Conservation (phyloP, 2,113 vertebrate genomes). For the Ptilorrhoa leucosticta region DNA sequence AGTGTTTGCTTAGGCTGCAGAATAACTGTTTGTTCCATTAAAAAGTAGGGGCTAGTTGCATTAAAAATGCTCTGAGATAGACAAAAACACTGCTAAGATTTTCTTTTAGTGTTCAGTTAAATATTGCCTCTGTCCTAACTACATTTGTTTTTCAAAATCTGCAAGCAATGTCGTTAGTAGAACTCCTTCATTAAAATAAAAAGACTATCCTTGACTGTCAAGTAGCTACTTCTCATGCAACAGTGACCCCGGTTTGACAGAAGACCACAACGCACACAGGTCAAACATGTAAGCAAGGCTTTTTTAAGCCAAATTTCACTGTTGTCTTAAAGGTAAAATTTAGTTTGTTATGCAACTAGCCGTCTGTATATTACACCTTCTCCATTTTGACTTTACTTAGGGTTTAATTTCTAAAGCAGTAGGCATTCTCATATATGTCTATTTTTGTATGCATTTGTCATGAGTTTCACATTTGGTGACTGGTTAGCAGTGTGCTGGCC, state of each 20-base stretch:
- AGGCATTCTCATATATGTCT: constrained; percentile 47
- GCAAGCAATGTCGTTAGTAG: constrained; percentile 66
- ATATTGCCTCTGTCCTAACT: constrained; percentile 68
- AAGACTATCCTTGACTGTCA: constrained; percentile 69
- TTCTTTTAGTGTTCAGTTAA: constrained; percentile 61
- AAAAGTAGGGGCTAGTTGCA: constrained; percentile 75
- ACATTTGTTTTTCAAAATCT: constrained; percentile 25
- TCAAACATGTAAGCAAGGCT: constrained; percentile 70
- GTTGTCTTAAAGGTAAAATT: constrained; percentile 72
- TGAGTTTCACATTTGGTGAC: constrained; percentile 80
- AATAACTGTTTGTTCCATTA: constrained; percentile 56
- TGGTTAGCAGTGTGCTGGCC: constrained; percentile 85
- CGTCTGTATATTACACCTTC: constrained; percentile 76
- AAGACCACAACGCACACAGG: constrained; percentile 72
- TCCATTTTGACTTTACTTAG: constrained; percentile 85
- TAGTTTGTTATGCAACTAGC: constrained; percentile 79
- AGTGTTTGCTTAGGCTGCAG: constrained; percentile 70
- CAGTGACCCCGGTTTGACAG: constrained; percentile 77
- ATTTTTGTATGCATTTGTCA: constrained; percentile 63
- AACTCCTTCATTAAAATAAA: constrained; percentile 76
- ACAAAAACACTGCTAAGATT: constrained; percentile 63
- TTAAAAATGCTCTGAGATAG: constrained; percentile 73
- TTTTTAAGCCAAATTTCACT: constrained; percentile 73
- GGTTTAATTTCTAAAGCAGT: constrained; percentile 71
- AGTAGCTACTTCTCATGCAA: constrained; percentile 73